Conservation (phyloP, 2,113 vertebrate species). For the Nycticryphes semicollaris region DNA sequence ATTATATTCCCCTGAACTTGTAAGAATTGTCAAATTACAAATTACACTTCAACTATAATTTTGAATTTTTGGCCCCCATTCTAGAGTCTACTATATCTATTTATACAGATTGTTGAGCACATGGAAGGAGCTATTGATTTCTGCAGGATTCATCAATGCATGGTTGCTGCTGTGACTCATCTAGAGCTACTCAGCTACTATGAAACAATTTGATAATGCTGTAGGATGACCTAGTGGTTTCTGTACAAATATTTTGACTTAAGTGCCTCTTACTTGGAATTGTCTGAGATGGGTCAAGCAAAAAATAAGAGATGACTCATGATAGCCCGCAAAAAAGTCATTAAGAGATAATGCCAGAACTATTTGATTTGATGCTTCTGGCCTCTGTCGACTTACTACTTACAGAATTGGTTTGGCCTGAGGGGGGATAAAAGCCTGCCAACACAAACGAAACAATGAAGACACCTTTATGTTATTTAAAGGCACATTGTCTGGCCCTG, state of each 20-base stretch:
- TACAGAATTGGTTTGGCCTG: not conserved
- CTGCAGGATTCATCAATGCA: not conserved
- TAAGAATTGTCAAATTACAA: not conserved
- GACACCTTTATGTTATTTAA: not conserved
- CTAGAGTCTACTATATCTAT: not conserved
- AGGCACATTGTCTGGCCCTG: not conserved
- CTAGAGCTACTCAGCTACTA: not conserved
- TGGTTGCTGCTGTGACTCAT: not conserved
- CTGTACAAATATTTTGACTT: not conserved
- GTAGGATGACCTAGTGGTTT: not conserved
- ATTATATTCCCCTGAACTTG: not conserved
- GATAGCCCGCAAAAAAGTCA: not conserved
- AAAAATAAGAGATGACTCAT: not conserved
- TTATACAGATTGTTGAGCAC: not conserved
- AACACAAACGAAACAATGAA: not conserved
- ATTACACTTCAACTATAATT: not conserved
- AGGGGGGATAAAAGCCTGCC: not conserved
- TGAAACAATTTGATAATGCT: not conserved
- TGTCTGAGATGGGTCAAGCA: not conserved
- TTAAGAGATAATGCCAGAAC: not conserved
- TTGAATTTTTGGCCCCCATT: not conserved
- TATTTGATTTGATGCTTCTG: not conserved
- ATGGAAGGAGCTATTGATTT: not conserved
- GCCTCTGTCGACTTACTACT: not conserved
- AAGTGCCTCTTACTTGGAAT: not conserved